These are phyloP conservation scores for Pyrgilauda ruficollis DNA, from an alignment of 2,113 vertebrate species.

Conservation along the genomic window DNA sequence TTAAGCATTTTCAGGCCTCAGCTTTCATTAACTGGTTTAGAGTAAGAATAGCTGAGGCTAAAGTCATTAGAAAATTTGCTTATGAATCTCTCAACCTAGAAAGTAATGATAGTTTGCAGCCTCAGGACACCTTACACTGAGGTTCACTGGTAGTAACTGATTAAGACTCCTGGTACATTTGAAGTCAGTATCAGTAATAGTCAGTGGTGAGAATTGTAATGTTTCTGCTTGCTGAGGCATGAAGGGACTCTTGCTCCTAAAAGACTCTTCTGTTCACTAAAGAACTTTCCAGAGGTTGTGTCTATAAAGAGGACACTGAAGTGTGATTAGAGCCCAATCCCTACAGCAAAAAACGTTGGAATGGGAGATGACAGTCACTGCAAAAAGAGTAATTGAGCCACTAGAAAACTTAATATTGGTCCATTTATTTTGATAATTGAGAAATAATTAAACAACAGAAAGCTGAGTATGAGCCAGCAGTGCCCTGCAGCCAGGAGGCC, in stretches of 20 bases:
- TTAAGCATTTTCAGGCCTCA: neutral
- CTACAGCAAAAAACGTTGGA: neutral
- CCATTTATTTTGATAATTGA: neutral
- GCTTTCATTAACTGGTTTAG: neutral
- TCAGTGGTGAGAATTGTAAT: neutral
- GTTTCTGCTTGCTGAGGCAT: neutral
- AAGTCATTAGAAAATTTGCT: slow-evolving; percentile 43
- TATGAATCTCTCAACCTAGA: slow-evolving; percentile 10
- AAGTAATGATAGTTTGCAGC: neutral
- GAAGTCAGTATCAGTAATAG: neutral
- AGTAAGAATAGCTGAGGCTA: neutral
- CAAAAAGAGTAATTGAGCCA: neutral
- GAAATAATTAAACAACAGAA: neutral
- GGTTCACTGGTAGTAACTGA: neutral
- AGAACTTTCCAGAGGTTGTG: neutral
- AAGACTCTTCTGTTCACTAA: neutral
- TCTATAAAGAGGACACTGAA: neutral
- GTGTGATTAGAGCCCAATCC: neutral
- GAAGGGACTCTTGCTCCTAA: neutral
- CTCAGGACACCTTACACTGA: neutral
- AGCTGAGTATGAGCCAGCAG: neutral
- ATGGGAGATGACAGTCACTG: neutral
- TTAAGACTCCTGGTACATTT: neutral
- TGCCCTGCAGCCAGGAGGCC: neutral
- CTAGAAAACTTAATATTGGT: neutral